Conservation (phyloP, 2,113 vertebrate species). For the Elachura formosa region DNA sequence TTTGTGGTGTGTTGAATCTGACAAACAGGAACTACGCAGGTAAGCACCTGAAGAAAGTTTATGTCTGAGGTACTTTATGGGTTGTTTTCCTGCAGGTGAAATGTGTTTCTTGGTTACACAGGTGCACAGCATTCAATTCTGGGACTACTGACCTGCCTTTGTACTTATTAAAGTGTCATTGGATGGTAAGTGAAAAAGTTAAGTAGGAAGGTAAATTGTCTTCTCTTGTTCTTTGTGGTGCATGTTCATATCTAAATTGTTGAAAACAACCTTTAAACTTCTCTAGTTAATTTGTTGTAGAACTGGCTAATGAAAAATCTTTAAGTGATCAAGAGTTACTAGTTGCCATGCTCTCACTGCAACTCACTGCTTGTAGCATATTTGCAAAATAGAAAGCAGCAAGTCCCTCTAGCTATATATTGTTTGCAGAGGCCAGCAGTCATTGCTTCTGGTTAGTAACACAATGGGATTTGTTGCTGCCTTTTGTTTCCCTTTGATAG, state of each 20-base stretch:
- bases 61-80: not conserved
- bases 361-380: not conserved
- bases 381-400: not conserved
- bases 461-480: not conserved
- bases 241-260: not conserved
- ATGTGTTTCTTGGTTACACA: not conserved
- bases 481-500: not conserved
- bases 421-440: not conserved
- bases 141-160: not conserved
- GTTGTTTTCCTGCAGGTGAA: not conserved
- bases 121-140: not conserved
- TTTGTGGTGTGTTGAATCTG: conserved; percentile 1
- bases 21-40: conserved; percentile 4
- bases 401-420: not conserved
- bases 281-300: not conserved
- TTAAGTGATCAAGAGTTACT: not conserved
- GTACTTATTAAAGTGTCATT: not conserved
- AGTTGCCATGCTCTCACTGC: not conserved
- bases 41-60: conserved; percentile 35
- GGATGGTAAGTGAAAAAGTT: not conserved
- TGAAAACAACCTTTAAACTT: conserved; percentile 28
- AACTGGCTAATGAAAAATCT: conserved; percentile 5
- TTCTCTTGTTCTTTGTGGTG: not conserved
- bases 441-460: not conserved
- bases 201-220: not conserved